Conservation (phyloP, 2,888 invertebrate genomes). For the Drosophila sordidula region DNA sequence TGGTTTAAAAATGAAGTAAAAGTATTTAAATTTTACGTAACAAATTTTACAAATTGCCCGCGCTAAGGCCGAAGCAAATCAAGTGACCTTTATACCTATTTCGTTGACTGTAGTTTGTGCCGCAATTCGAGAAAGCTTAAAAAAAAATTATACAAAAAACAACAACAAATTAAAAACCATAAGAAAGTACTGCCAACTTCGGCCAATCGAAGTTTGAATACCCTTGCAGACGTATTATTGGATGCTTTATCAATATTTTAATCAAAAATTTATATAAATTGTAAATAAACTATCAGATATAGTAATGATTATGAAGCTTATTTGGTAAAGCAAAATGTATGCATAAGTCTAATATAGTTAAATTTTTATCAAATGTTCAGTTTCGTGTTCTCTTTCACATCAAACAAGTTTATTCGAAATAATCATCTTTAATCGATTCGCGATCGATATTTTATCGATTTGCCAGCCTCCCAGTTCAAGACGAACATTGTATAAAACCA, state of each 20-base stretch:
- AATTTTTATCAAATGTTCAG: too few relatives aligned
- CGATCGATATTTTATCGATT: too few relatives aligned
- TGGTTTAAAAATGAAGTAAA: conserved; percentile 43
- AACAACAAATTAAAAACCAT: conserved; percentile 22
- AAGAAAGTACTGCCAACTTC: conserved; percentile 5
- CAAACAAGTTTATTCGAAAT: too few relatives aligned
- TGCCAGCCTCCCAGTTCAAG: too few relatives aligned
- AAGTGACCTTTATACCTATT: conserved; percentile 84
- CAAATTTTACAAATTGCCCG: conserved; percentile 23
- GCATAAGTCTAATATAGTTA: too few relatives aligned
- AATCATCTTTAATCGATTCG: too few relatives aligned
- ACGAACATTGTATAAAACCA: too few relatives aligned
- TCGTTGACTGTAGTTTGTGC: conserved; percentile 85
- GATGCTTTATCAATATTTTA: not conserved
- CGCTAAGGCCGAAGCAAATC: conserved; percentile 28
- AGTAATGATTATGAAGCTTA: too few relatives aligned
- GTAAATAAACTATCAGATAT: not conserved
- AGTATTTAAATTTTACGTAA: conserved; percentile 28
- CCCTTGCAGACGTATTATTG: conserved; percentile 13
- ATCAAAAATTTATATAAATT: not conserved
- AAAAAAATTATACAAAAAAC: conserved; percentile 6
- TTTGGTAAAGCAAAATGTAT: too few relatives aligned
- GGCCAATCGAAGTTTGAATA: conserved; percentile 18
- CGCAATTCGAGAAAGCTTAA: conserved; percentile 58
- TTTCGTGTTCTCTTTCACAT: too few relatives aligned